Percentiles rank a stretch among this genome's conserved stretches.
Evolutionary conservation across 1,140 invertebrate genomes (phyloP).

Genomic region (Acromyrmex heyeri): DNA sequence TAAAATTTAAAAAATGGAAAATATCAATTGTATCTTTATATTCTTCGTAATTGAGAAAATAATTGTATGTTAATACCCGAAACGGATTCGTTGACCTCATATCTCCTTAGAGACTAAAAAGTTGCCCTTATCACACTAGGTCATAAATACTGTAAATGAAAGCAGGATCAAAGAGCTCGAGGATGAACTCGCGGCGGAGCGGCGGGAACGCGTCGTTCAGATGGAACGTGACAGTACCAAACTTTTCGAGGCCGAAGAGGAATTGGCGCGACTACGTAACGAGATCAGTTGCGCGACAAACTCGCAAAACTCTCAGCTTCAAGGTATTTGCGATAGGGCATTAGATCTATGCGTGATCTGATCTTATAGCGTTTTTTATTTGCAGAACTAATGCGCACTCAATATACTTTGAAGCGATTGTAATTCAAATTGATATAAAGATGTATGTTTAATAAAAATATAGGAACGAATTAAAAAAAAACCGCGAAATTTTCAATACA

Average conservation of each 20-base stretch:
- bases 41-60: conserved; percentile 8
- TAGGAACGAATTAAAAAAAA: too few relatives aligned
- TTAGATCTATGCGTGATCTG: background rate
- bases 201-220: conserved; percentile 83
- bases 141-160: conserved; percentile 85
- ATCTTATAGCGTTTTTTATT: background rate
- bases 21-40: background rate
- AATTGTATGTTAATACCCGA: conserved; percentile 5
- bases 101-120: conserved; percentile 59
- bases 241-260: conserved; percentile 88
- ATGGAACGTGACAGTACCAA: conserved; percentile 87
- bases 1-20: background rate
- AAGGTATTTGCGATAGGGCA: conserved; percentile 37
- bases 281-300: conserved; percentile 66
- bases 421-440: too few relatives aligned
- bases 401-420: too few relatives aligned
- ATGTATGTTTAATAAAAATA: too few relatives aligned
- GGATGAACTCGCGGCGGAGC: conserved; percentile 85
- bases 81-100: background rate
- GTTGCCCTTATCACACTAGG: conserved; percentile 80
- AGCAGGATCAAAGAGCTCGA: conserved; percentile 88
- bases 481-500: too few relatives aligned
- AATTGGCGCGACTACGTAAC: conserved; percentile 83
- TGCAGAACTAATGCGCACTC: too few relatives aligned
- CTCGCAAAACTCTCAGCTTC: conserved; percentile 64